Evolutionary conservation across 2,113 vertebrate species (phyloP).

Genomic region (Amia ocellicauda): DNA sequence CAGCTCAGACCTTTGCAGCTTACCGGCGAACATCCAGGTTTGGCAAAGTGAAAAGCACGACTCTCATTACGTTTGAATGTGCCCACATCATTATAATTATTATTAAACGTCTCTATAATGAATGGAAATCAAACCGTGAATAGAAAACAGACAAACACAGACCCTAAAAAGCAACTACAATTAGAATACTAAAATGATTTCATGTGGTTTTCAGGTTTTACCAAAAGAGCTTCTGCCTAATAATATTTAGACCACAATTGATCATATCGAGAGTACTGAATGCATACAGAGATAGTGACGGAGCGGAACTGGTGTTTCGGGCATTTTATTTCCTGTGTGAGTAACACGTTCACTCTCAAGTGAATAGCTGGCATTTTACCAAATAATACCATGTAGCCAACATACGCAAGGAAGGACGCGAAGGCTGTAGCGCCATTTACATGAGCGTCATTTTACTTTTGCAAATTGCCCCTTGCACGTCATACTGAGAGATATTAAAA

Average conservation of each 20-base stretch:
- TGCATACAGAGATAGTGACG: constrained; percentile 15
- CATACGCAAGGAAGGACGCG: no score
- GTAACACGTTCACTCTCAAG: constrained; percentile 15
- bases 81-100: no score
- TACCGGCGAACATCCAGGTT: no score
- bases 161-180: constrained; percentile 18
- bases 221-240: constrained; percentile 23
- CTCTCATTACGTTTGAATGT: no score
- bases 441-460: no score
- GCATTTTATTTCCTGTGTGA: constrained; percentile 11
- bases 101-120: no score
- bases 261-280: constrained; percentile 45
- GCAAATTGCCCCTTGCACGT: no score
- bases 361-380: constrained; percentile 1
- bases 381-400: background rate
- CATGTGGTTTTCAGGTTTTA: constrained; percentile 5
- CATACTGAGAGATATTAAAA: no score
- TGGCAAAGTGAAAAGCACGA: no score
- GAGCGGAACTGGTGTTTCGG: constrained; percentile 32
- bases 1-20: no score
- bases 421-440: no score
- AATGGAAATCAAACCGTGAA: no score
- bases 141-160: background rate
- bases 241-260: constrained; percentile 45
- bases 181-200: constrained; percentile 22